These are phyloP conservation scores for Microcebus jonahi DNA, from an alignment of 2,113 vertebrate species.

Conservation along the genomic window DNA sequence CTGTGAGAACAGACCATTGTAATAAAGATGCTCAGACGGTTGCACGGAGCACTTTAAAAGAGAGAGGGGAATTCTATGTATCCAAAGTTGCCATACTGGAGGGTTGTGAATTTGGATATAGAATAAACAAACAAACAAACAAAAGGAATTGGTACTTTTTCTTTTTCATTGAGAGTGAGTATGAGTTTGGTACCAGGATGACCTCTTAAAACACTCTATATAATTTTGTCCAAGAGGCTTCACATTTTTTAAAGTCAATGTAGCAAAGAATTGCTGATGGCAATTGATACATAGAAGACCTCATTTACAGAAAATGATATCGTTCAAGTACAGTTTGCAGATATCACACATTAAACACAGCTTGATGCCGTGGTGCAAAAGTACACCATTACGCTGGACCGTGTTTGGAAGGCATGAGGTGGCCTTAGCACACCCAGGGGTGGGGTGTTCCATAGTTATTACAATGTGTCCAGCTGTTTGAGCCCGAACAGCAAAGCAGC, in stretches of 20 bases:
- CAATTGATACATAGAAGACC: conserved; percentile 82
- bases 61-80: background rate
- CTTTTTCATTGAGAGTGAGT: background rate
- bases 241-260: conserved; percentile 82
- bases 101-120: conserved; percentile 19
- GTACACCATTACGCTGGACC: conserved; percentile 75
- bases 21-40: background rate
- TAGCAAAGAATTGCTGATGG: conserved; percentile 84
- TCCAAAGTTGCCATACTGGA: background rate
- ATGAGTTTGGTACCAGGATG: conserved; percentile 11
- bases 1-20: background rate
- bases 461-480: conserved; percentile 83
- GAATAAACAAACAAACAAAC: conserved; percentile 20
- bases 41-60: background rate
- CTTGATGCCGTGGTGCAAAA: conserved; percentile 83
- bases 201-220: conserved; percentile 60
- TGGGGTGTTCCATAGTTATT: conserved; percentile 78
- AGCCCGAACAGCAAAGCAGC: conserved; percentile 72
- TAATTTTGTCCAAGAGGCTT: conserved; percentile 79
- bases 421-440: conserved; percentile 67
- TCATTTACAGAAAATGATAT: conserved; percentile 89
- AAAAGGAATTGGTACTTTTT: conserved; percentile 18
- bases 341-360: conserved; percentile 87
- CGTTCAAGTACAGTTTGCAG: conserved; percentile 83
- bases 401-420: conserved; percentile 80